Evolutionary conservation across 1,140 invertebrate genomes (phyloP).

Genomic region (Atopsyche davidsoni): DNA sequence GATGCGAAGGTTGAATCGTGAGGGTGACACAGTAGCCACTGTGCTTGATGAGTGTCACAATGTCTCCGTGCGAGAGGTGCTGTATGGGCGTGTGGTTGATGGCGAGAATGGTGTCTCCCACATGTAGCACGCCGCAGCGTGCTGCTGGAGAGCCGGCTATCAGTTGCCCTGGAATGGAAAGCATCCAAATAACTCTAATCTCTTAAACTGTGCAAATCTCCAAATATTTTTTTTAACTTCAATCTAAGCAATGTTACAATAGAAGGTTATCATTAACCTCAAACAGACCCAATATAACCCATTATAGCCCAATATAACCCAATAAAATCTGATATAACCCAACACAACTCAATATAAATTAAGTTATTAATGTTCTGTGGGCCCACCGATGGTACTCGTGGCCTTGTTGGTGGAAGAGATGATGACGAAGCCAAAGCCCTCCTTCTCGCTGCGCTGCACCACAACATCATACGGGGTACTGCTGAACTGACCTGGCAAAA

Average conservation of each 20-base stretch:
- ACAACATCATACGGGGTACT: slow-evolving; percentile 71
- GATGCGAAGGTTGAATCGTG: slow-evolving; percentile 57
- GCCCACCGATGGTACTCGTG: slow-evolving; percentile 77
- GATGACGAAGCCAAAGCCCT: slow-evolving; percentile 98
- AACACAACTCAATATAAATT: background rate
- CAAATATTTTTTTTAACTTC: slow-evolving; percentile 3
- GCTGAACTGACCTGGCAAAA: slow-evolving; percentile 22
- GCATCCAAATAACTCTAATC: slow-evolving; percentile 1
- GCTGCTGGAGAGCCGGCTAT: slow-evolving; percentile 94
- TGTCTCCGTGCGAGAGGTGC: slow-evolving; percentile 90
- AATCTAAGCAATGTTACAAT: background rate
- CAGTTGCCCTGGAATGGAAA: slow-evolving; percentile 64
- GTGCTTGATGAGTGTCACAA: slow-evolving; percentile 91
- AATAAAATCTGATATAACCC: background rate
- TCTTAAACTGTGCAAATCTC: background rate
- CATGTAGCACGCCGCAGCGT: slow-evolving; percentile 78
- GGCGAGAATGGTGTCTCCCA: slow-evolving; percentile 93
- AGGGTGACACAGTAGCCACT: slow-evolving; percentile 87
- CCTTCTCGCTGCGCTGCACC: slow-evolving; percentile 83
- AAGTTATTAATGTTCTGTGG: too few relatives aligned
- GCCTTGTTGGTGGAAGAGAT: slow-evolving; percentile 93
- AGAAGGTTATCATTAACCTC: background rate
- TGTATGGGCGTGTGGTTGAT: slow-evolving; percentile 92
- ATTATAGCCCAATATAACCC: background rate
- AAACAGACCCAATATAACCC: background rate